These are phyloP conservation scores for Nymphicus hollandicus DNA, from an alignment of 2,113 vertebrate genomes.

Conservation along the genomic window DNA sequence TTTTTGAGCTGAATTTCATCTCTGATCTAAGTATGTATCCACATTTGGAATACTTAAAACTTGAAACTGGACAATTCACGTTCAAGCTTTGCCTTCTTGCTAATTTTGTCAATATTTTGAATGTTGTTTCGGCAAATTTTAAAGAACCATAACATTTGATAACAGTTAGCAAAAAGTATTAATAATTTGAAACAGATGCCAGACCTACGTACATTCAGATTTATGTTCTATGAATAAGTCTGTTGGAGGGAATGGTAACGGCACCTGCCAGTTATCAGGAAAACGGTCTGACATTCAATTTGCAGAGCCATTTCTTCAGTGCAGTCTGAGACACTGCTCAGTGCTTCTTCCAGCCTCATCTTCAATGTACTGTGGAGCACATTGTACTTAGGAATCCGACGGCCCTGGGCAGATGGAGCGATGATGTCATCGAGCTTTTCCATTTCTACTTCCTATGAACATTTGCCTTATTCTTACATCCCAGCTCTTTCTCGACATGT, in stretches of 20 bases:
- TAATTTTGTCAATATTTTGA: not conserved
- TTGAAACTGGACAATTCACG: not conserved
- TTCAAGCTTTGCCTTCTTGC: not conserved
- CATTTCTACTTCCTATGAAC: slow-evolving; percentile 60
- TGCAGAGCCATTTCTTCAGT: not conserved
- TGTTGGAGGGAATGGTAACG: not conserved
- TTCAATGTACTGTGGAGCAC: slow-evolving; percentile 33
- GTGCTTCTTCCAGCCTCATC: not conserved
- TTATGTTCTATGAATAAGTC: not conserved
- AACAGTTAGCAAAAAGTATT: not conserved
- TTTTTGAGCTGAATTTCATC: not conserved
- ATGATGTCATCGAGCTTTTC: slow-evolving; percentile 55
- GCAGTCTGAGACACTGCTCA: not conserved
- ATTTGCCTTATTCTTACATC: slow-evolving; percentile 58
- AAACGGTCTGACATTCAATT: not conserved
- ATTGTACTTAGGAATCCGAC: slow-evolving; percentile 45
- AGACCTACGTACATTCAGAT: not conserved
- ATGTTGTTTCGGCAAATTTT: not conserved
- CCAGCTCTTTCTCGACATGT: slow-evolving; percentile 61
- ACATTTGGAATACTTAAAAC: not conserved
- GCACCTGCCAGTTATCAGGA: not conserved
- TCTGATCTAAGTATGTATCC: not conserved
- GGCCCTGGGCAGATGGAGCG: slow-evolving; percentile 34
- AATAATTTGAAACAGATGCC: not conserved
- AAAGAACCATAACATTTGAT: not conserved